Percentiles rank a stretch among this genome's conserved stretches.
phyloP scores from a whole-genome alignment of 2,797 vertebrate genomes.

The Thunnus albacares region DNA sequence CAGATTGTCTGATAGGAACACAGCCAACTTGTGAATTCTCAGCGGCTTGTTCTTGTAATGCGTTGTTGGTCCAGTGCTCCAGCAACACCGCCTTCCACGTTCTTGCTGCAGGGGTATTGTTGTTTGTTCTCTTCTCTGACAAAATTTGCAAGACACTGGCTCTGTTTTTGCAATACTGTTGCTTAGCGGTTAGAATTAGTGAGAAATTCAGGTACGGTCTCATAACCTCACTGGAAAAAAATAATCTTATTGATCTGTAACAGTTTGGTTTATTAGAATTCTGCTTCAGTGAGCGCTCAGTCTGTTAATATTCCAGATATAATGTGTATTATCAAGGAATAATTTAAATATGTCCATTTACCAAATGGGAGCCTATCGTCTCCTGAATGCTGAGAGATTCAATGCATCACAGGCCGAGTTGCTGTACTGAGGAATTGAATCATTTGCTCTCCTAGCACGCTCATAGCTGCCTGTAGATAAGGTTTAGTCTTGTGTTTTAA shows the following conservation, averaged over 20 bases:
- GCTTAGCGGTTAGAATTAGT: slow-evolving; percentile 20
- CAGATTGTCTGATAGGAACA: slow-evolving; percentile 68
- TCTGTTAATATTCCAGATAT: slow-evolving; percentile 44
- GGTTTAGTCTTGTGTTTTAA: slow-evolving; percentile 78
- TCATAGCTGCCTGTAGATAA: slow-evolving; percentile 76
- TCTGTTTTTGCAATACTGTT: slow-evolving; percentile 25
- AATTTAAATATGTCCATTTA: slow-evolving; percentile 49
- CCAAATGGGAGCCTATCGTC: slow-evolving; percentile 27
- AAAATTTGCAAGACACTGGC: slow-evolving; percentile 51
- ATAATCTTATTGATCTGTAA: slow-evolving; percentile 11
- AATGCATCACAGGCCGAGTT: slow-evolving; percentile 52
- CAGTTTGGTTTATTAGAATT: slow-evolving; percentile 33
- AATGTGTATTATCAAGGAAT: slow-evolving; percentile 38
- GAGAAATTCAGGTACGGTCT: slow-evolving; percentile 22
- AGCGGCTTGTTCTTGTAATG: slow-evolving; percentile 58
- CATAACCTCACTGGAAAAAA: slow-evolving; percentile 13
- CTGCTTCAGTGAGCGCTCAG: slow-evolving; percentile 1
- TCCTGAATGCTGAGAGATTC: slow-evolving; percentile 52
- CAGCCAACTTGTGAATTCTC: slow-evolving; percentile 72
- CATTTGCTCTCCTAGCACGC: slow-evolving; percentile 74
- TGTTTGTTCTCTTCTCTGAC: slow-evolving; percentile 52
- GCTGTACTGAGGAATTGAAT: slow-evolving; percentile 56
- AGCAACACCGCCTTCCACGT: slow-evolving; percentile 26
- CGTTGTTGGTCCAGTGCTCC: slow-evolving; percentile 53
- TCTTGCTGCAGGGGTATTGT: slow-evolving; percentile 54